Evolutionary conservation across 2,113 vertebrate species (phyloP), one percentile per base, ranked within the genome.

Genomic region (Bos javanicus): DNA sequence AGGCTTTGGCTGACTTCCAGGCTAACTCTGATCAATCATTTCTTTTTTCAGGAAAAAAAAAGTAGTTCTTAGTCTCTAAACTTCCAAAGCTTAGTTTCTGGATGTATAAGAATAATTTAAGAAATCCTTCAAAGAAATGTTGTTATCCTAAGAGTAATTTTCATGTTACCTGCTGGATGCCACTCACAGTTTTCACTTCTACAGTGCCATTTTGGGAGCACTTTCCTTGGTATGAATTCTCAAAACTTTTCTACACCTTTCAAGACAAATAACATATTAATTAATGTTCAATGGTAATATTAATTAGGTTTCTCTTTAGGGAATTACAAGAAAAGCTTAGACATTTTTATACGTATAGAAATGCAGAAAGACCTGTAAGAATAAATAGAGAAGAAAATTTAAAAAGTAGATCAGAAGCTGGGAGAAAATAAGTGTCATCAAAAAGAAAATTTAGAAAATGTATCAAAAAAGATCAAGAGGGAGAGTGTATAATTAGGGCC

Each of bases 121-220:
- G 60, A 16, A 19, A 84, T 84, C 93, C 26, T 87, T 81, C 26
- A 76, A 88, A 87, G 36, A 64, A 14, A 74, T 74, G 17, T 48
- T 95, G 94, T 96, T 78, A 74, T 43, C 48, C 80, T 89, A 93
- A 95, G 23, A 93, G 26, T 15, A 93, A 52, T 76, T 90, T 87
- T 59, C n/a, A 48, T 96, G 19, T 80, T 94, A 82, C 16, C 30
- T 85, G 15, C 11, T 76, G 62, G 39, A 93, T 56, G 14, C 19
- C 56, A 85, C 46, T 94, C 30, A 26, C 17, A 46, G 28, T 93
- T 91, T 93, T 96, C 48, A 89, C 43, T 46, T 80, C 30, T 57
- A 56, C 82, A 33, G 52, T 83, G 11, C 10, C 13, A 89, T 91
- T 90, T 95, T 85, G 21, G 90, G 11, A 50, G 11, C 48, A 6